Conservation (phyloP, 2,113 vertebrate species). For the Nanger granti region DNA sequence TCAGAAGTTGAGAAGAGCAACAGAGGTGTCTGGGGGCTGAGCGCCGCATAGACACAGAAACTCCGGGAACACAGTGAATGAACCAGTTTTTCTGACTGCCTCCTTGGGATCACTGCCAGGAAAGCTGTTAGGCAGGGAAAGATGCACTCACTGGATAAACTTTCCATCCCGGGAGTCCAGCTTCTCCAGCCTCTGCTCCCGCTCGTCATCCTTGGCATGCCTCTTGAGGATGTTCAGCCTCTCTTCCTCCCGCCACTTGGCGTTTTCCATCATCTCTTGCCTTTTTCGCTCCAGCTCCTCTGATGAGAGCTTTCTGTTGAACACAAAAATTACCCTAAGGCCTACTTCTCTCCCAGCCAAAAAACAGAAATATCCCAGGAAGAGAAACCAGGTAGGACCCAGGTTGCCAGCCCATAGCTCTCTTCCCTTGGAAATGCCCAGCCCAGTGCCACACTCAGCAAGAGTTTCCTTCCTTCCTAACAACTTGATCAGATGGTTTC, state of each 20-base stretch:
- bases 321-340: not conserved
- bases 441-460: not conserved
- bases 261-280: constrained; percentile 92
- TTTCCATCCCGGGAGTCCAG: constrained; percentile 79
- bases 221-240: constrained; percentile 83
- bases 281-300: constrained; percentile 90
- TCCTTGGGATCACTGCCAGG: not conserved
- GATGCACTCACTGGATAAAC: constrained; percentile 90
- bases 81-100: not conserved
- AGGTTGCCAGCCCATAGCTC: not conserved
- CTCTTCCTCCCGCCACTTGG: constrained; percentile 90
- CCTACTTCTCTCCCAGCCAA: not conserved
- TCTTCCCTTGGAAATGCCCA: not conserved
- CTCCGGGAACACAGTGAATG: not conserved
- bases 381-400: not conserved
- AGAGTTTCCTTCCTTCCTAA: not conserved
- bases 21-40: not conserved
- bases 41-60: not conserved
- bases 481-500: not conserved
- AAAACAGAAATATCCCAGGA: not conserved
- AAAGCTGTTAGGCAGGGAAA: too few species aligned
- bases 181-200: constrained; percentile 80
- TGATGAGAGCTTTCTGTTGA: constrained; percentile 83
- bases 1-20: not conserved
- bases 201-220: constrained; percentile 87